phyloP scores from a whole-genome alignment of 2,113 vertebrate species.

The Cercocebus atys region DNA sequence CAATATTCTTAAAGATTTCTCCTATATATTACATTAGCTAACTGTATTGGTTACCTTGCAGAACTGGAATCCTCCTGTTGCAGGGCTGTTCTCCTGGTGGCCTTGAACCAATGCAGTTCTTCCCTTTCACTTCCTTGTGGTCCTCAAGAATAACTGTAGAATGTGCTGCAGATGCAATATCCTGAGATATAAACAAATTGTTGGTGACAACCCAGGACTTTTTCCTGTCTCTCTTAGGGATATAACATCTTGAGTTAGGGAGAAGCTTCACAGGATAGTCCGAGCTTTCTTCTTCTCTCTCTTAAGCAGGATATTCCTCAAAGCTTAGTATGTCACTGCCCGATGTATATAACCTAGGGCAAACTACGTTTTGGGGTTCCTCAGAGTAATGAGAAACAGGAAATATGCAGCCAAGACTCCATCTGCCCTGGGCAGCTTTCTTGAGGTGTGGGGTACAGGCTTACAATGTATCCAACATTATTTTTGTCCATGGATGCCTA shows the following conservation, averaged over 20 bases:
- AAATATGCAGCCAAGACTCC: not conserved
- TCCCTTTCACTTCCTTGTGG: not conserved
- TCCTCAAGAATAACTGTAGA: not conserved
- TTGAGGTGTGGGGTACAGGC: not conserved
- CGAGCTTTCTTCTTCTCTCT: not conserved
- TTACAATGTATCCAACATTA: not conserved
- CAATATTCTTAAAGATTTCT: not conserved
- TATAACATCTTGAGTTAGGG: not conserved
- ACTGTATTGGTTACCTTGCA: not conserved
- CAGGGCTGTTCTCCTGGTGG: not conserved
- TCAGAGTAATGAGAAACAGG: not conserved
- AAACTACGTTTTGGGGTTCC: not conserved
- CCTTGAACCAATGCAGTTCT: not conserved
- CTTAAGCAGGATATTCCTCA: not conserved
- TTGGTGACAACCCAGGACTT: not conserved
- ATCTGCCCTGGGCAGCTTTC: not conserved
- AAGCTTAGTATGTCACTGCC: accelerated
- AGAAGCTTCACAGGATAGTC: too few species aligned
- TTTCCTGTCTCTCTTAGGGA: too few species aligned
- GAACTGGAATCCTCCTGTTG: not conserved
- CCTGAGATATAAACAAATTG: not conserved
- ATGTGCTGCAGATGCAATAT: not conserved
- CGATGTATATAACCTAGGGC: not conserved
- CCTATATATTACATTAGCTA: not conserved
- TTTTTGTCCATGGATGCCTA: not conserved